Conservation (phyloP, 2,113 vertebrate genomes). For the Sinocyclocheilus anshuiensis region DNA sequence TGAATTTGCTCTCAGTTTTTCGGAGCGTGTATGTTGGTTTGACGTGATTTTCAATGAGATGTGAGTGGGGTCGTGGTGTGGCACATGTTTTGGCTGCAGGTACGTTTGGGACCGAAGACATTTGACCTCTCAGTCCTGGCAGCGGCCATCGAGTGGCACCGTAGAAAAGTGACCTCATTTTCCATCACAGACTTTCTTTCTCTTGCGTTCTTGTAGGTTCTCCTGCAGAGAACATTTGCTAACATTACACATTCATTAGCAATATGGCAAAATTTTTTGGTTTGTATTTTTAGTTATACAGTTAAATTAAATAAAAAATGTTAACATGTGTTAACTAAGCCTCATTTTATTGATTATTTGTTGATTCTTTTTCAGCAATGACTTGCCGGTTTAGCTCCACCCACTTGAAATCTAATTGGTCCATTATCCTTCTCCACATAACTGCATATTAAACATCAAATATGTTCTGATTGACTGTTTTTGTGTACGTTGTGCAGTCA, state of each 20-base stretch:
- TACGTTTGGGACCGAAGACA: slow-evolving; percentile 1
- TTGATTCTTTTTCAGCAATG: background rate
- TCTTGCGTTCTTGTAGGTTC: background rate
- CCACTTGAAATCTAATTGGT: background rate
- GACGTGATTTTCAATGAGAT: slow-evolving; percentile 24
- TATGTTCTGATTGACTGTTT: background rate
- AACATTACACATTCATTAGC: background rate
- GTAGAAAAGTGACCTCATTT: slow-evolving; percentile 45
- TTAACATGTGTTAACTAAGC: background rate
- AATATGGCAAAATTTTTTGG: background rate
- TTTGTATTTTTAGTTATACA: background rate
- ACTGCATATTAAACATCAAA: background rate
- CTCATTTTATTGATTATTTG: background rate
- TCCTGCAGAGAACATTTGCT: background rate
- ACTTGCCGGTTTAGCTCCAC: background rate
- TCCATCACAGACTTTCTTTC: slow-evolving; percentile 58
- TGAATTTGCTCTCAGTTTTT: background rate
- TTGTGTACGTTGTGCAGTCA: background rate
- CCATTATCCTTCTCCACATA: background rate
- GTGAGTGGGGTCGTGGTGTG: background rate
- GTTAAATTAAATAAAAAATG: background rate
- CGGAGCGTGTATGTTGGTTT: background rate
- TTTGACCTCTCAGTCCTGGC: slow-evolving; percentile 29
- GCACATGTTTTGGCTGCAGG: background rate
- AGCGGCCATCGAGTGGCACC: slow-evolving; percentile 36